Conservation (phyloP, 2,113 vertebrate species). For the Pimephales promelas region DNA sequence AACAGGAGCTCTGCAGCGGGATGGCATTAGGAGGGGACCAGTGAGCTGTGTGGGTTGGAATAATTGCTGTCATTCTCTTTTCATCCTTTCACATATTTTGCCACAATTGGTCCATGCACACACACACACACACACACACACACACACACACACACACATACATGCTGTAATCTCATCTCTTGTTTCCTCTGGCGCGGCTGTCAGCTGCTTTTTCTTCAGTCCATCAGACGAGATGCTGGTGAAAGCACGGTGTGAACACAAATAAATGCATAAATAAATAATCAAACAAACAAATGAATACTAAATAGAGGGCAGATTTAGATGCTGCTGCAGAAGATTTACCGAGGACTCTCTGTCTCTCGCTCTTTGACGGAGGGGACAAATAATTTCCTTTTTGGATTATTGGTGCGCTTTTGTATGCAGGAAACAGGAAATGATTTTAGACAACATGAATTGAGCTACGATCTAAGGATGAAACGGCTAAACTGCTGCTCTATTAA, state of each 20-base stretch:
- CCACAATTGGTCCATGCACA: constrained; percentile 9
- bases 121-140: constrained; percentile 33
- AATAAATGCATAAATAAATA: constrained; percentile 42
- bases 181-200: constrained; percentile 43
- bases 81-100: constrained; percentile 36
- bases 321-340: constrained; percentile 25
- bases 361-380: background rate
- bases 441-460: background rate
- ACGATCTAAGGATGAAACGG: background rate
- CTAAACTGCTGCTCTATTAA: constrained; percentile 4
- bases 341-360: background rate
- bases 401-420: background rate
- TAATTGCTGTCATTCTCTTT: constrained; percentile 46
- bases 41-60: constrained; percentile 40
- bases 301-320: constrained; percentile 35
- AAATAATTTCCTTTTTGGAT: constrained; percentile 10
- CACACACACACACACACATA: constrained; percentile 14
- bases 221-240: constrained; percentile 18
- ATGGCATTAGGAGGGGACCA: constrained; percentile 29
- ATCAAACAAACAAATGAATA: constrained; percentile 12
- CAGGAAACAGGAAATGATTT: constrained; percentile 34
- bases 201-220: constrained; percentile 44
- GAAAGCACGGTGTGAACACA: constrained; percentile 38
- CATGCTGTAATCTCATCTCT: constrained; percentile 10
- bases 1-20: constrained; percentile 19